phyloP scores from a whole-genome alignment of 2,888 invertebrate genomes.

The Eilema sororculum region DNA sequence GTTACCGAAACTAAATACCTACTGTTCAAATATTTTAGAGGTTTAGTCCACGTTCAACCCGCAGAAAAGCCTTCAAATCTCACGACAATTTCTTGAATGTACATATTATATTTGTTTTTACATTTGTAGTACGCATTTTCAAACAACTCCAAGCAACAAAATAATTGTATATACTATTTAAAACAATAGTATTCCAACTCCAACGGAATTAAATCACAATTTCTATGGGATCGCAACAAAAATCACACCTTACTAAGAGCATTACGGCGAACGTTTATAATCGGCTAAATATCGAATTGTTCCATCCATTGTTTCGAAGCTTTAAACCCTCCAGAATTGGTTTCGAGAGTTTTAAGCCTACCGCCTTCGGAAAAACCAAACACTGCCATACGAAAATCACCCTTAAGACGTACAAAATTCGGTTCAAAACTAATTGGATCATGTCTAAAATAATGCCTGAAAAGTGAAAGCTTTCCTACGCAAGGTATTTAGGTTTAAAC shows the following conservation, averaged over 20 bases:
- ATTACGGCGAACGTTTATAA: constrained; percentile 82
- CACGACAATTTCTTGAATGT: no score
- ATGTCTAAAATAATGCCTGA: constrained; percentile 80
- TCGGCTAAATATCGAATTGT: constrained; percentile 86
- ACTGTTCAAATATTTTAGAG: no score
- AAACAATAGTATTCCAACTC: constrained; percentile 32
- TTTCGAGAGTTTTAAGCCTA: constrained; percentile 85
- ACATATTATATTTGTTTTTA: no score
- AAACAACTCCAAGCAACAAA: background rate
- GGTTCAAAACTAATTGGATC: constrained; percentile 61
- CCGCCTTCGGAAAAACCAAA: constrained; percentile 78
- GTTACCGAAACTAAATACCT: no score
- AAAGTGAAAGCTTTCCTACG: constrained; percentile 86
- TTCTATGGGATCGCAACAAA: constrained; percentile 67
- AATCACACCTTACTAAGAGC: constrained; percentile 84
- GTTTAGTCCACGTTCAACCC: no score
- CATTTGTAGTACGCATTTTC: background rate
- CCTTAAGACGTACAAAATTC: constrained; percentile 55
- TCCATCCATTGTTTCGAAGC: constrained; percentile 83
- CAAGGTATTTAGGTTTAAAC: constrained; percentile 86
- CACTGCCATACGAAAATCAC: constrained; percentile 53
- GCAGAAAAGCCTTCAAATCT: no score
- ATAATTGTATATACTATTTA: constrained; percentile 2
- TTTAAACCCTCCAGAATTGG: constrained; percentile 83
- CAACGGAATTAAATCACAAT: constrained; percentile 39